A percentile compares a stretch with the other conserved stretches of the same genome.
phyloP scores from a whole-genome alignment of 1,140 invertebrate species.

The Onthophagus taurus region DNA sequence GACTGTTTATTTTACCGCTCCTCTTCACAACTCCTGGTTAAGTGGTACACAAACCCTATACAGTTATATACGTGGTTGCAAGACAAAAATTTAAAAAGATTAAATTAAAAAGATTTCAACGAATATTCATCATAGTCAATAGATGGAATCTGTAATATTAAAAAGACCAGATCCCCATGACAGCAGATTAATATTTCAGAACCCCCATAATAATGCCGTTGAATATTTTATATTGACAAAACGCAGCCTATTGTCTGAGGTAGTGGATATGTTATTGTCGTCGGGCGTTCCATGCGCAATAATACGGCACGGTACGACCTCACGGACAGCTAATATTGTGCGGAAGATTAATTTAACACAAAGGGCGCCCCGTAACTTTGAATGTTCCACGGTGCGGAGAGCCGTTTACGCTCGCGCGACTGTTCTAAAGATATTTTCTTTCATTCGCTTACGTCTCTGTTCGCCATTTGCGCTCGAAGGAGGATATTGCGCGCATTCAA shows the following conservation, averaged over 20 bases:
- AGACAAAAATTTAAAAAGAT: no score
- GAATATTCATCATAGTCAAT: no score
- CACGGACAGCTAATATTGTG: conserved; percentile 15
- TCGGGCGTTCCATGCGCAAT: conserved; percentile 11
- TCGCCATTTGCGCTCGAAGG: conserved; percentile 6
- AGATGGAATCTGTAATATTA: no score
- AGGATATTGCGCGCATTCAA: no score
- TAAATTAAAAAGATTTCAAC: no score
- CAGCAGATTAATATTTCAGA: conserved; percentile 13
- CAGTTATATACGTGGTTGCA: no score
- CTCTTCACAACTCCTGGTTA: no score
- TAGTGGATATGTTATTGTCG: conserved; percentile 13
- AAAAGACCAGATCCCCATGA: background rate
- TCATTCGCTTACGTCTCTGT: conserved; percentile 10
- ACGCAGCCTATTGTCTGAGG: conserved; percentile 8
- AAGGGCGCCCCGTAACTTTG: conserved; percentile 11
- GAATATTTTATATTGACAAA: conserved; percentile 11
- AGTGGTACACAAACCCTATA: no score
- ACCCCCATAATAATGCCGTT: conserved; percentile 8
- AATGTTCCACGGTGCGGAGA: conserved; percentile 11
- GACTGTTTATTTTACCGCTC: no score
- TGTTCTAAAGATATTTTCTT: conserved; percentile 14
- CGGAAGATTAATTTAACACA: conserved; percentile 15
- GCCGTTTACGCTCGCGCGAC: conserved; percentile 11
- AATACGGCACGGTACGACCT: conserved; percentile 12